Evolutionary conservation across 1,140 invertebrate genomes (phyloP).

Genomic region (Aphaenogaster floridana): DNA sequence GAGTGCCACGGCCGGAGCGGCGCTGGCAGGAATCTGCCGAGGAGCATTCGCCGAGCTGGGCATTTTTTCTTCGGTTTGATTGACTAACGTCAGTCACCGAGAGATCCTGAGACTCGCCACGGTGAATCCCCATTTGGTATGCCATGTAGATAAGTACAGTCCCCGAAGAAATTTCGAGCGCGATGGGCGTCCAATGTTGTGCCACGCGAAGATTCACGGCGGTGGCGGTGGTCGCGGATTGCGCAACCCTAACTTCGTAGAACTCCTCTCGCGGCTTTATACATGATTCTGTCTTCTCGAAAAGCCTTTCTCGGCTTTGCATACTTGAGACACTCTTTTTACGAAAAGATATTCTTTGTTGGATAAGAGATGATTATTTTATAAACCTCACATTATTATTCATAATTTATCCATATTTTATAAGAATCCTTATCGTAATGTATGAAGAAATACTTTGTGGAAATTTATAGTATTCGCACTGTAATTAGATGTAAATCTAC

Average conservation of each 20-base stretch:
- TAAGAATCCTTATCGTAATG: not conserved
- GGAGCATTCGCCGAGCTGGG: constrained; percentile 83
- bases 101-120: constrained; percentile 78
- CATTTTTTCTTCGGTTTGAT: constrained; percentile 85
- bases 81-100: constrained; percentile 86
- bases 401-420: not conserved
- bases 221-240: constrained; percentile 39
- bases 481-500: not conserved
- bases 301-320: not conserved
- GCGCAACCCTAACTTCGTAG: constrained; percentile 70
- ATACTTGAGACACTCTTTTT: not conserved
- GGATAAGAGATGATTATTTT: not conserved
- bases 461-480: not conserved
- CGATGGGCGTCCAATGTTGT: constrained; percentile 19
- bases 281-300: not conserved
- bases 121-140: constrained; percentile 84
- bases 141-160: constrained; percentile 86
- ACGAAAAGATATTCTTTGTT: constrained; percentile 9
- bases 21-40: constrained; percentile 78
- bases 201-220: constrained; percentile 21
- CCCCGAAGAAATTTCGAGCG: constrained; percentile 44
- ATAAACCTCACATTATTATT: not conserved
- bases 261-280: not conserved
- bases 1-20: constrained; percentile 66
- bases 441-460: not conserved